These are phyloP conservation scores for Serrognathus titanus DNA, from an alignment of 2,888 invertebrate species.

Conservation along the genomic window DNA sequence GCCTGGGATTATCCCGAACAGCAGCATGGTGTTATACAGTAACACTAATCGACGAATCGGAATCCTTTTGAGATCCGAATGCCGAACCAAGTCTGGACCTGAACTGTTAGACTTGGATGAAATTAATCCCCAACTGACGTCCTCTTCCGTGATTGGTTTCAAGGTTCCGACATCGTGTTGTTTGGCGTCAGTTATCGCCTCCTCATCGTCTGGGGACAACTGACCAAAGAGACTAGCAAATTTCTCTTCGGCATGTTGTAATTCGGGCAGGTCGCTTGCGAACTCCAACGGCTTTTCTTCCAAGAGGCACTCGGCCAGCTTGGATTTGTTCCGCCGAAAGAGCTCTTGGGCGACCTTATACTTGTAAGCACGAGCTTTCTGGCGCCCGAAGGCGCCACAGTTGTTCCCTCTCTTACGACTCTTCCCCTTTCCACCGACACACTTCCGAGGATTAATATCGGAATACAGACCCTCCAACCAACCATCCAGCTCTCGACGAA, in stretches of 20 bases:
- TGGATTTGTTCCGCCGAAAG: neutral
- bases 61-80: neutral
- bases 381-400: neutral
- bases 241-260: neutral
- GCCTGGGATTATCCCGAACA: conserved; percentile 8
- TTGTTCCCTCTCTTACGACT: neutral
- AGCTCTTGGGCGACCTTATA: conserved; percentile 7
- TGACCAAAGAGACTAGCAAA: conserved; percentile 3
- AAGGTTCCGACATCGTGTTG: neutral
- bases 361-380: neutral
- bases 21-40: conserved; percentile 15
- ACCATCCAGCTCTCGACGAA: neutral
- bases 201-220: conserved; percentile 3
- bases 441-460: neutral
- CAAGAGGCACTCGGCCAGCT: neutral
- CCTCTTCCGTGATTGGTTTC: conserved; percentile 5
- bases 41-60: conserved; percentile 3
- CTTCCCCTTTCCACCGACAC: neutral
- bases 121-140: neutral
- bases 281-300: neutral
- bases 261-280: neutral
- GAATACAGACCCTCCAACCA: neutral
- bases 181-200: conserved; percentile 1
- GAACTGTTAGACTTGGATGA: neutral
- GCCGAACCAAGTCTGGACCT: conserved; percentile 14